Evolutionary conservation across 2,113 vertebrate genomes (phyloP).

Genomic region (Ploceus nigricollis): DNA sequence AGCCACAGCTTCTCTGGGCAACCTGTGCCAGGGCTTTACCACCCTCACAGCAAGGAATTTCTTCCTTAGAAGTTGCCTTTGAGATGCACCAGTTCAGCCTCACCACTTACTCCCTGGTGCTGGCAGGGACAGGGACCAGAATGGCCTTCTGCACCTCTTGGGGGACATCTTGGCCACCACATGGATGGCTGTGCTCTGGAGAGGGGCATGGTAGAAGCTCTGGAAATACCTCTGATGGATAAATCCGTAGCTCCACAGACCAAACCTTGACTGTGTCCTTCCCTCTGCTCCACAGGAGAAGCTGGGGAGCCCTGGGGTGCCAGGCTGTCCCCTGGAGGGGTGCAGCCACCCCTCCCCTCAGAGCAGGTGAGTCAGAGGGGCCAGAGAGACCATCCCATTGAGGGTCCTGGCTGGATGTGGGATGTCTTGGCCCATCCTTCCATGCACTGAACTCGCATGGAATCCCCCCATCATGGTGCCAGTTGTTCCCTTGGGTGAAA

Average conservation of each 20-base stretch:
- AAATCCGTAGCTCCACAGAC: background rate
- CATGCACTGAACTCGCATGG: accelerated
- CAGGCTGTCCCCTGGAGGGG: background rate
- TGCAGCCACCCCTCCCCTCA: background rate
- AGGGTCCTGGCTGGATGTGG: background rate
- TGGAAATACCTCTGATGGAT: background rate
- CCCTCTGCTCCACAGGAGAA: slow-evolving; percentile 40
- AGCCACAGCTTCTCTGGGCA: background rate
- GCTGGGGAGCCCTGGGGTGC: background rate
- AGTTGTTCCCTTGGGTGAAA: background rate
- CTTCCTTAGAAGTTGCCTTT: background rate
- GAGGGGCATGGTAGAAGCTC: background rate
- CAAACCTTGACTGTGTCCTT: background rate
- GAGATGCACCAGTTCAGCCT: background rate
- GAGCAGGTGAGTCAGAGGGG: slow-evolving; percentile 50
- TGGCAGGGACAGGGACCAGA: background rate
- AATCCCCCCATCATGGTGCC: accelerated
- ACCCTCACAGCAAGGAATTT: background rate
- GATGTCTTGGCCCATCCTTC: background rate
- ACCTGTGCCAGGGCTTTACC: background rate
- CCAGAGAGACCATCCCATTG: background rate
- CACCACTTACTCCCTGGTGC: background rate
- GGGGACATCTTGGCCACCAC: background rate
- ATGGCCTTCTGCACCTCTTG: background rate
- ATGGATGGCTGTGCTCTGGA: background rate